Evolutionary conservation across 2,797 vertebrate genomes (phyloP).

Genomic region (Loris lydekkerianus): DNA sequence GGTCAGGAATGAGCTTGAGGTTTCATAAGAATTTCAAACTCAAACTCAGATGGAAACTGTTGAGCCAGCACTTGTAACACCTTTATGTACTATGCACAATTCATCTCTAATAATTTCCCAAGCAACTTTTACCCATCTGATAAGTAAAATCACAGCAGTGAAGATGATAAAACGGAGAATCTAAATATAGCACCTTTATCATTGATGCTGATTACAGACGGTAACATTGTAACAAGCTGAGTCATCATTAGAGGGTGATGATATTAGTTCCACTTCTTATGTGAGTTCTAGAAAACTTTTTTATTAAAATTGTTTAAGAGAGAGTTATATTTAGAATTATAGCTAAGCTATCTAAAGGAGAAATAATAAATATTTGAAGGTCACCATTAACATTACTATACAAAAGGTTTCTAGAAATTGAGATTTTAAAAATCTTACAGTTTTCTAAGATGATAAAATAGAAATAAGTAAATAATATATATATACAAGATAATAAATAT

Average conservation of each 20-base stretch:
- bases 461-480: background rate
- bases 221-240: background rate
- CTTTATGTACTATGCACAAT: background rate
- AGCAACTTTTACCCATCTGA: background rate
- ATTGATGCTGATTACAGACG: background rate
- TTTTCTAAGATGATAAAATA: background rate
- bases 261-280: background rate
- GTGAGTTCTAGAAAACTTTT: background rate
- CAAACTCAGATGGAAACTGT: conserved; percentile 1
- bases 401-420: background rate
- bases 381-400: background rate
- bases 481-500: background rate
- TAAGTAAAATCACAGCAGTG: background rate
- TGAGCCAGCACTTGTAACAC: background rate
- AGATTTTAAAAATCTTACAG: background rate
- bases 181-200: background rate
- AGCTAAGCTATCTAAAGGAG: background rate
- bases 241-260: background rate
- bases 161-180: background rate
- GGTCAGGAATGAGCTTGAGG: background rate
- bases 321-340: background rate
- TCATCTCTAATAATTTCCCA: background rate
- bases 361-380: background rate
- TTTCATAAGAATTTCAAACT: conserved; percentile 54
- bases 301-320: background rate